Evolutionary conservation across 1,140 invertebrate genomes (phyloP).

Genomic region (Dendrolimus punctatus): DNA sequence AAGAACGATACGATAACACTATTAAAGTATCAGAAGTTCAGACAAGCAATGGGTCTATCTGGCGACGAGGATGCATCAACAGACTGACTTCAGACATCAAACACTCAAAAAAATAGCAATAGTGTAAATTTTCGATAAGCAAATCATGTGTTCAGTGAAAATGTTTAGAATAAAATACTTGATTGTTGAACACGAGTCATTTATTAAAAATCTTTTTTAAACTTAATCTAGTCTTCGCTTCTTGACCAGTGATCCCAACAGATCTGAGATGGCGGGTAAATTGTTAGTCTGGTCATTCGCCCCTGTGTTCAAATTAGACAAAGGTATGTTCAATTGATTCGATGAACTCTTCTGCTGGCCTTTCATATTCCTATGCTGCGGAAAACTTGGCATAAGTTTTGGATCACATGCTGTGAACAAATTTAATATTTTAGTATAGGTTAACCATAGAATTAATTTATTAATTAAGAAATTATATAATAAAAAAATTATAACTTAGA

Average conservation of each 20-base stretch:
- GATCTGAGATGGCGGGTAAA: slow-evolving; percentile 83
- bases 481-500: too few species aligned
- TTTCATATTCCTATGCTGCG: slow-evolving; percentile 94
- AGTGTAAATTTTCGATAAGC: slow-evolving; percentile 15
- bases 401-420: slow-evolving; percentile 90
- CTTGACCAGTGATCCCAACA: slow-evolving; percentile 82
- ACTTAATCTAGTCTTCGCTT: slow-evolving; percentile 76
- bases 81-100: slow-evolving; percentile 32
- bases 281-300: slow-evolving; percentile 80
- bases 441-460: not conserved
- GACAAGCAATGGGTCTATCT: slow-evolving; percentile 51
- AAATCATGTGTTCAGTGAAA: slow-evolving; percentile 16
- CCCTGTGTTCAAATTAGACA: slow-evolving; percentile 72
- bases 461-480: too few species aligned
- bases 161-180: not conserved
- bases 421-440: slow-evolving; percentile 8
- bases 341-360: slow-evolving; percentile 66
- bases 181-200: not conserved
- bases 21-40: slow-evolving; percentile 55
- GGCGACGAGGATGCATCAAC: slow-evolving; percentile 54
- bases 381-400: slow-evolving; percentile 97
- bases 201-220: not conserved
- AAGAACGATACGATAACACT: slow-evolving; percentile 30
- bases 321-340: slow-evolving; percentile 55
- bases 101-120: slow-evolving; percentile 22